These are phyloP conservation scores for Diarsia rubi DNA, from an alignment of 2,888 invertebrate genomes.

Conservation along the genomic window DNA sequence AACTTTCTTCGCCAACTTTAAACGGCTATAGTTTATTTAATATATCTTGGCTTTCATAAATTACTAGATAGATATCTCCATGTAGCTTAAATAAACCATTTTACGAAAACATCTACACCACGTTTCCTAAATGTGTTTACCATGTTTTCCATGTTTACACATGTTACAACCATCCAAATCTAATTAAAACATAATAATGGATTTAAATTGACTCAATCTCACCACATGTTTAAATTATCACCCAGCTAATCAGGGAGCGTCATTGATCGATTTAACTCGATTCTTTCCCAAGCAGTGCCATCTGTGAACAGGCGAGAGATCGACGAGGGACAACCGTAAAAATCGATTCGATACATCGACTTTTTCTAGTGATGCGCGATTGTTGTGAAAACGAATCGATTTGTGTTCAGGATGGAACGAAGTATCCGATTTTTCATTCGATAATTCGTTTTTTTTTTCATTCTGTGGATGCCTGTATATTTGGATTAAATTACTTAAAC, in stretches of 20 bases:
- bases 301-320: constrained; percentile 80
- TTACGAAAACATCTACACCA: constrained; percentile 13
- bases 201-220: constrained; percentile 72
- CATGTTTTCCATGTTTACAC: constrained; percentile 65
- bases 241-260: constrained; percentile 74
- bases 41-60: neutral
- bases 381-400: constrained; percentile 72
- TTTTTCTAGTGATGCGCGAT: constrained; percentile 74
- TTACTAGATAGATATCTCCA: too few relatives aligned
- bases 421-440: constrained; percentile 64
- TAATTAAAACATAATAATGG: constrained; percentile 76
- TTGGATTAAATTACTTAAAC: constrained; percentile 47
- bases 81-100: neutral
- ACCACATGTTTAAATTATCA: constrained; percentile 78
- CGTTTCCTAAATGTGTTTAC: constrained; percentile 33
- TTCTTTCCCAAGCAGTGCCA: constrained; percentile 81
- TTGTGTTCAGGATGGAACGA: constrained; percentile 67
- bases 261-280: constrained; percentile 71
- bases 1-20: neutral
- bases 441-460: constrained; percentile 42
- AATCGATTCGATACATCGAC: constrained; percentile 85
- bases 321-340: constrained; percentile 81
- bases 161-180: constrained; percentile 70
- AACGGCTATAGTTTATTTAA: neutral
- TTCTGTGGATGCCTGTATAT: constrained; percentile 15